Base-by-base conservation (phyloP, 2,113 vertebrate species). In the Platysteira castanea region DNA sequence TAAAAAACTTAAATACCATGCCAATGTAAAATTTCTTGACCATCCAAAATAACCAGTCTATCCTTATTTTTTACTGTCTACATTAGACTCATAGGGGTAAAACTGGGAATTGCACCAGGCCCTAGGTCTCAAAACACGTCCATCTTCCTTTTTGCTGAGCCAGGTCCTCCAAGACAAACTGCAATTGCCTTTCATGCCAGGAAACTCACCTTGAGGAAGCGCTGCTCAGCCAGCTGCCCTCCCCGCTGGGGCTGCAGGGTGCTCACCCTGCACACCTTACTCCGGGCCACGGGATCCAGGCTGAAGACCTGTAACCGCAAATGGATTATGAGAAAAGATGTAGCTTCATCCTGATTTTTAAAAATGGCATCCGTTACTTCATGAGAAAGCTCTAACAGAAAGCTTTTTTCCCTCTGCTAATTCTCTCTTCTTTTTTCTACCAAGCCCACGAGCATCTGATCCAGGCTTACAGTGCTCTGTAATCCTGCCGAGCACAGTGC, bases 211-310 rank as follows among this genome's bases (percentile, higher is more conserved):
- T 17, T 28, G 28, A n/a, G 39, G 35, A 46, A 46, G 35, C 0
- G 1, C 35, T 70, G 42, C 50, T 84, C 44, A 33, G 46, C 2
- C 75, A 33, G 37, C 54, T 0, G 1, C 53, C 44, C 59, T 50
- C 42, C 35, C 53, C 0, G 0, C 33, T 11, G 3, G 42, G 44
- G 67, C 46, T 30, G 2, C 35, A 14, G 50, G 6, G 23, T 12
- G 44, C 19, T 50, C 16, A 0, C 69, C 16, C 74, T 70, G 31
- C 56, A 52, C 37, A 12, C 33, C 54, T 89, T 18, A 2, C 35
- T 84, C 52, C 0, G 0, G 35, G 24, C 53, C 27, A 11, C 53
- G 9, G 1, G 12, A 65, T 31, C 46, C 3, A 1, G 37, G 39
- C 65, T 75, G 39, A 35, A 71, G 37, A 61, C 47, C 57, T 82